Evolutionary conservation across 2,888 invertebrate genomes (phyloP).

Genomic region (Pseudoips prasinana): DNA sequence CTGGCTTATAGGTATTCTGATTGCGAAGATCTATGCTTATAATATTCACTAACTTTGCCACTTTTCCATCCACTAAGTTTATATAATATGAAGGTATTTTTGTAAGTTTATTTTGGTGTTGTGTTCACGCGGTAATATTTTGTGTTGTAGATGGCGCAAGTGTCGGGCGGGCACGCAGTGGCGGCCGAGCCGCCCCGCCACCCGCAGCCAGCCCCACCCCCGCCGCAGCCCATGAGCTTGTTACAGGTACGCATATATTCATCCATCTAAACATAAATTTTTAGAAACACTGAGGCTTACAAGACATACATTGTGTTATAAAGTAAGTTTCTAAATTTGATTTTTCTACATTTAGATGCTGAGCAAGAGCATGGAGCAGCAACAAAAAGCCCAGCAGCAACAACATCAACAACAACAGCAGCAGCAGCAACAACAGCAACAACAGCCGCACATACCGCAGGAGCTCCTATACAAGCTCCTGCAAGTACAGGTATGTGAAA

Average conservation of each 20-base stretch:
- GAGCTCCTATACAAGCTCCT: slow-evolving; percentile 83
- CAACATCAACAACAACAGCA: slow-evolving; percentile 85
- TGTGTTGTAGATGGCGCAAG: slow-evolving; percentile 86
- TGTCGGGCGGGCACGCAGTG: slow-evolving; percentile 85
- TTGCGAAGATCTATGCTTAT: no score
- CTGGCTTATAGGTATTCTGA: no score
- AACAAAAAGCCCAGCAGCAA: slow-evolving; percentile 82
- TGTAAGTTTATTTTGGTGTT: no score
- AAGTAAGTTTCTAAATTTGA: background rate
- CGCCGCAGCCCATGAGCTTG: slow-evolving; percentile 77
- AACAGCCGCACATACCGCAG: slow-evolving; percentile 85
- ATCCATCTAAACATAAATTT: background rate
- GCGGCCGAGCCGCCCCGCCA: slow-evolving; percentile 73
- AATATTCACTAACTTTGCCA: no score
- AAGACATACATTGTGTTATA: no score
- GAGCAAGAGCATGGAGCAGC: slow-evolving; percentile 79
- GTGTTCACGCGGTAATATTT: no score
- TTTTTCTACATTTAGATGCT: slow-evolving; percentile 70
- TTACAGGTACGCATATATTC: slow-evolving; percentile 74
- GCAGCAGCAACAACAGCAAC: slow-evolving; percentile 82
- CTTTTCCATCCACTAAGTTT: no score
- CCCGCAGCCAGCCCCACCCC: slow-evolving; percentile 63
- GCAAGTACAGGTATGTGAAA: slow-evolving; percentile 70
- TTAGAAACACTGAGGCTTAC: no score
- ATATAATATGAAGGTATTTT: no score